Percentiles rank a stretch among this genome's conserved stretches.
phyloP scores from a whole-genome alignment of 2,888 invertebrate species.

The Epistrophe eligans region DNA sequence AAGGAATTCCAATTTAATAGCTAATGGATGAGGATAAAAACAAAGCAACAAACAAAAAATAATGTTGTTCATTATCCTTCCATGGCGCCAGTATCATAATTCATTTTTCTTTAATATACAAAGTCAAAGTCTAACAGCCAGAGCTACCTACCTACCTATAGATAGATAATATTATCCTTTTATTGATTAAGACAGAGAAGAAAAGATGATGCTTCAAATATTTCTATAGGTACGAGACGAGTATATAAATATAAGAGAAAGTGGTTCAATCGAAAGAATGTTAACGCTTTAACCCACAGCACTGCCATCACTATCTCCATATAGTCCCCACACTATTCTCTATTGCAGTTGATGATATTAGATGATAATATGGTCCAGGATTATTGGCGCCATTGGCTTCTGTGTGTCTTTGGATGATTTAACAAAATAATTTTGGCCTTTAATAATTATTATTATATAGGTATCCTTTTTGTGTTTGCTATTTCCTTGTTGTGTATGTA shows the following conservation, averaged over 20 bases:
- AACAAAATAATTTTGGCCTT: slow-evolving; percentile 16
- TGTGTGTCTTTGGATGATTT: slow-evolving; percentile 16
- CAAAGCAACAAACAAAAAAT: slow-evolving; percentile 13
- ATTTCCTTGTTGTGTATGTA: slow-evolving; percentile 9
- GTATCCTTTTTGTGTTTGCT: slow-evolving; percentile 26
- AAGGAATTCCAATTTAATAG: slow-evolving; percentile 44
- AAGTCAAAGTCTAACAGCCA: neutral
- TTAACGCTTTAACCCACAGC: slow-evolving; percentile 5
- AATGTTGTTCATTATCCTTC: slow-evolving; percentile 51
- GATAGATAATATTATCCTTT: neutral
- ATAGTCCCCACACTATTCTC: too few relatives aligned
- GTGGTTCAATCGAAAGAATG: slow-evolving; percentile 35
- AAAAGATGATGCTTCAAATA: slow-evolving; percentile 27
- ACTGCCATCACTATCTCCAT: neutral
- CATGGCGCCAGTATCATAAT: slow-evolving; percentile 58
- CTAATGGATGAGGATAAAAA: slow-evolving; percentile 31
- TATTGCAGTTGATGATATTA: neutral
- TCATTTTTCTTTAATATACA: slow-evolving; percentile 27
- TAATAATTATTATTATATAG: slow-evolving; percentile 21
- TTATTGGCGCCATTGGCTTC: slow-evolving; percentile 25
- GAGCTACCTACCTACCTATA: neutral
- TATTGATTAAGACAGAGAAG: slow-evolving; percentile 48
- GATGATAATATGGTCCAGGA: slow-evolving; percentile 20
- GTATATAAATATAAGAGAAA: neutral
- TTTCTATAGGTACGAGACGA: neutral